These are phyloP conservation scores for Rhynchomys soricoides DNA, from an alignment of 2,113 vertebrate genomes.

Conservation along the genomic window DNA sequence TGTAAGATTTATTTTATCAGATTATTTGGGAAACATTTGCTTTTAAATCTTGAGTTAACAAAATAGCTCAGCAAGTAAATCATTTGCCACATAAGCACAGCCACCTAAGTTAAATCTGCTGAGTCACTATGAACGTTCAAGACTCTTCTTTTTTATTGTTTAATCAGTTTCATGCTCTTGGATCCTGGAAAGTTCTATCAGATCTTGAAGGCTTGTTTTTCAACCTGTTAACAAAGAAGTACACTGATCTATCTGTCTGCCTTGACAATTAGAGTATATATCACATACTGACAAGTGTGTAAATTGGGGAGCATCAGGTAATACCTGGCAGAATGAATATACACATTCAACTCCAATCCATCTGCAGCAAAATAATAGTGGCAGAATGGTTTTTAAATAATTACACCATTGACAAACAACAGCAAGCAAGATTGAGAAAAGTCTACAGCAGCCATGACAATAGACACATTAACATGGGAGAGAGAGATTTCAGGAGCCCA, in stretches of 20 bases:
- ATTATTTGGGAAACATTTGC: neutral
- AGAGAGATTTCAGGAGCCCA: neutral
- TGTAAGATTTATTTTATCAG: neutral
- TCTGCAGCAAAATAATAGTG: neutral
- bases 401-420: neutral
- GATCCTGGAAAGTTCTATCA: neutral
- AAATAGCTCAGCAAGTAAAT: neutral
- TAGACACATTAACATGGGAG: neutral
- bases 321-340: neutral
- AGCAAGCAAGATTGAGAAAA: neutral
- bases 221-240: neutral
- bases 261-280: neutral
- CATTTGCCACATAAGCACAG: neutral
- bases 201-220: neutral
- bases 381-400: neutral
- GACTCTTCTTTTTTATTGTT: neutral
- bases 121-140: neutral
- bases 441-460: neutral
- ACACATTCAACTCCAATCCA: neutral
- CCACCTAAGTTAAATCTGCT: too few relatives aligned
- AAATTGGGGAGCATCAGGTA: neutral
- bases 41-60: neutral
- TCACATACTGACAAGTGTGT: neutral
- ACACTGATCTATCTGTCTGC: neutral
- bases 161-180: neutral